These are phyloP conservation scores for Malurus splendens DNA, from an alignment of 2,797 vertebrate species.

Conservation along the genomic window DNA sequence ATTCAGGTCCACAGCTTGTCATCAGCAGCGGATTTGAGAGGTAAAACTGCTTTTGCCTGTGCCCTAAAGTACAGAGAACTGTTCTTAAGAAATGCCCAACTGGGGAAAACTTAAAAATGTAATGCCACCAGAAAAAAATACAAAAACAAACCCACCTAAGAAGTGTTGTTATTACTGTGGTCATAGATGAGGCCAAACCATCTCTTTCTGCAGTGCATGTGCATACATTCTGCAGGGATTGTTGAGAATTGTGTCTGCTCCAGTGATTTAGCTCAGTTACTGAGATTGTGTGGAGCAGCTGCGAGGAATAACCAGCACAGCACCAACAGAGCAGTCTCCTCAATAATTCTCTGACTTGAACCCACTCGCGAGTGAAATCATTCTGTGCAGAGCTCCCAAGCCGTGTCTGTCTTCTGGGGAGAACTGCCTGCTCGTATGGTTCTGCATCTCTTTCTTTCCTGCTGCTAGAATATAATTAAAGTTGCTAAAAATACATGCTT, in stretches of 20 bases:
- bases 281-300: background rate
- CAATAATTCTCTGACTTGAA: background rate
- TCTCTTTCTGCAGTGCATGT: fast-evolving
- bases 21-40: background rate
- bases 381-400: background rate
- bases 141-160: background rate
- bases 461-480: constrained; percentile 51
- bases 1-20: background rate
- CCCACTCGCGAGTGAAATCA: background rate
- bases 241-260: background rate
- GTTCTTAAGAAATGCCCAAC: background rate
- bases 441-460: constrained; percentile 1
- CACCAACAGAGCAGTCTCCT: background rate
- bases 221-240: background rate
- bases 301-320: background rate
- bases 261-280: background rate
- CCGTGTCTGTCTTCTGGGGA: background rate
- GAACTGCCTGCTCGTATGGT: background rate
- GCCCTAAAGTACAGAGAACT: background rate
- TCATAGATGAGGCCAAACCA: background rate
- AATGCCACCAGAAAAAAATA: background rate
- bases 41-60: background rate
- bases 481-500: constrained; percentile 43
- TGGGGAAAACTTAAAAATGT: background rate
- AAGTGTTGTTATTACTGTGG: background rate